phyloP scores from a whole-genome alignment of 2,797 vertebrate species.

The Macroramphosus scolopax region DNA sequence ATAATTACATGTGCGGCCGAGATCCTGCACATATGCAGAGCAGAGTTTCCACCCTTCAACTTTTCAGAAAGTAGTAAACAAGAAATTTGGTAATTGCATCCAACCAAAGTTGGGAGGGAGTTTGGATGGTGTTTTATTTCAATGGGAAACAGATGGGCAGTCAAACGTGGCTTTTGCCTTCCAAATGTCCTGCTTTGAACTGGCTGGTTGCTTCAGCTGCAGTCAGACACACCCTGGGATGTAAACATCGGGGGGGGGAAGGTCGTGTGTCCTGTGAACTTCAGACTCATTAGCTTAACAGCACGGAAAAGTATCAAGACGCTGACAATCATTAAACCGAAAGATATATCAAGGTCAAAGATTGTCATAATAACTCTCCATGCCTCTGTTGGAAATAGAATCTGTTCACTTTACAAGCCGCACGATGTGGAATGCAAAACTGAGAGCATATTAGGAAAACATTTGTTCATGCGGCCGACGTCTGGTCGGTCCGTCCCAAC shows the following conservation, averaged over 20 bases:
- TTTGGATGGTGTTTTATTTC: conserved; percentile 19
- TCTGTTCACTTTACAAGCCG: no score
- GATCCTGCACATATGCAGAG: conserved; percentile 26
- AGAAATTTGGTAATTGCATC: conserved; percentile 41
- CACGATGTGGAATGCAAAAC: no score
- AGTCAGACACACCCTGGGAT: conserved; percentile 49
- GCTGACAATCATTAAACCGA: conserved; percentile 63
- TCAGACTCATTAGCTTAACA: conserved; percentile 37
- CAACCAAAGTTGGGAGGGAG: conserved; percentile 33
- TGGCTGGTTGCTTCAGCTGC: conserved; percentile 16
- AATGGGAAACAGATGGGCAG: conserved; percentile 61
- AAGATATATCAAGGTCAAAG: conserved; percentile 12
- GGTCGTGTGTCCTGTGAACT: conserved; percentile 44
- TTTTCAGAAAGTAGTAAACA: conserved; percentile 44
- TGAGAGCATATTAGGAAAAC: no score
- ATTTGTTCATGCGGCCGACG: no score
- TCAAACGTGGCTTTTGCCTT: conserved; percentile 10
- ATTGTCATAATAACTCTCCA: no score
- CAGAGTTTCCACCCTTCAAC: conserved; percentile 34
- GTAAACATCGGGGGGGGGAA: not conserved
- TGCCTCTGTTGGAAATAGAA: no score
- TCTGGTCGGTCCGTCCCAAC: no score
- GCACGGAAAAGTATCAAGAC: conserved; percentile 26
- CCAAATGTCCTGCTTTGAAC: conserved; percentile 26
- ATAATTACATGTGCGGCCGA: not conserved